A percentile compares a stretch with the other conserved stretches of the same genome.
Conservation (phyloP, 2,888 invertebrate species). For the Parochlus steinenii region DNA sequence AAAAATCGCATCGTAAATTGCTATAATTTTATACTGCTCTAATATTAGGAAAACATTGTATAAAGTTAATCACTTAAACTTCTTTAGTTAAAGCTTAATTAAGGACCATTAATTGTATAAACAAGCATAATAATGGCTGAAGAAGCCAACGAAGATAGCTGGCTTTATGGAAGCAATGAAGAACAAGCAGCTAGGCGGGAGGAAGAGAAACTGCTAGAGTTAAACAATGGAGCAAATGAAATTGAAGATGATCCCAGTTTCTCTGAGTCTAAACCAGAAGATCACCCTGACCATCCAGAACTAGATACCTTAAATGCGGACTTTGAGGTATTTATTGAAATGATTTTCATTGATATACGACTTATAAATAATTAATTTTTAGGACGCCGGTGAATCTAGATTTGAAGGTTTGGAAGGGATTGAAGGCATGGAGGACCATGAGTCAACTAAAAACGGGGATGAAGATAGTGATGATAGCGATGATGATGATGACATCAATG, state of each 20-base stretch:
- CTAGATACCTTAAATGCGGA: neutral
- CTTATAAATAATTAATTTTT: no score
- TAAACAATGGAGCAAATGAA: neutral
- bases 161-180: constrained; percentile 59
- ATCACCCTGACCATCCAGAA: no score
- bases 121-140: no score
- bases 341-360: neutral
- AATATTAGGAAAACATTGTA: no score
- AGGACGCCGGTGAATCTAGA: no score
- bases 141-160: constrained; percentile 63
- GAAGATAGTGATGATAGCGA: constrained; percentile 24
- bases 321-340: neutral
- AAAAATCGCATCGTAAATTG: no score
- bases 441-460: constrained; percentile 19
- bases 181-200: constrained; percentile 17
- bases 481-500: constrained; percentile 71
- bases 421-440: no score
- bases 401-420: no score
- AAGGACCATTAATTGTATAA: no score
- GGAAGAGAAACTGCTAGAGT: constrained; percentile 18
- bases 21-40: no score
- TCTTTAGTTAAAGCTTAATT: no score
- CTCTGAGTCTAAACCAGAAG: neutral
- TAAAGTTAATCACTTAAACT: no score
- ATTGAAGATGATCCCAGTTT: neutral